phyloP scores from a whole-genome alignment of 2,888 invertebrate species.

The Chrysotoxum bicinctum region DNA sequence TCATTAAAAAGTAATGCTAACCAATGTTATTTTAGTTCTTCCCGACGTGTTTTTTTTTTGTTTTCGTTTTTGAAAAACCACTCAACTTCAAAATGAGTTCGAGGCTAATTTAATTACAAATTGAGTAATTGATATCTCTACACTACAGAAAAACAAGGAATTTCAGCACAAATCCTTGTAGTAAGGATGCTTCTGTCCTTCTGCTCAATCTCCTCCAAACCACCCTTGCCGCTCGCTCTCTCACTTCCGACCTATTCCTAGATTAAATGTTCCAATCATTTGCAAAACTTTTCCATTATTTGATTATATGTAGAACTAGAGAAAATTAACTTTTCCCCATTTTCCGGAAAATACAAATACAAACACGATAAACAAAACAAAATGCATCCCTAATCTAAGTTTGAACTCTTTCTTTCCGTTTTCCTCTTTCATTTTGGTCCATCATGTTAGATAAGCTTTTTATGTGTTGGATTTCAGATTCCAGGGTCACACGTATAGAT shows the following conservation, averaged over 20 bases:
- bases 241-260: not conserved
- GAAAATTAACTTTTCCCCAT: constrained; percentile 40
- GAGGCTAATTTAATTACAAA: constrained; percentile 53
- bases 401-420: constrained; percentile 36
- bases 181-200: not conserved
- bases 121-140: constrained; percentile 44
- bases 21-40: constrained; percentile 9
- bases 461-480: constrained; percentile 28
- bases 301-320: constrained; percentile 53
- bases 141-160: not conserved
- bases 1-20: constrained; percentile 17
- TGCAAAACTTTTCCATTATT: constrained; percentile 60
- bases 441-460: constrained; percentile 37
- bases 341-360: constrained; percentile 31
- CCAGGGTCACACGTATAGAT: constrained; percentile 25
- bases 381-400: constrained; percentile 54
- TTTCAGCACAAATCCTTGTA: constrained; percentile 5
- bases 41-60: not conserved
- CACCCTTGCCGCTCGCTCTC: not conserved
- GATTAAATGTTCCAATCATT: constrained; percentile 34
- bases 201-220: too few species aligned
- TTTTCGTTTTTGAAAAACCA: constrained; percentile 4
- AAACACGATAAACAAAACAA: constrained; percentile 44
- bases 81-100: constrained; percentile 40
- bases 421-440: not conserved